phyloP scores from a whole-genome alignment of 2,113 vertebrate species.

The Campylorhamphus procurvoides region DNA sequence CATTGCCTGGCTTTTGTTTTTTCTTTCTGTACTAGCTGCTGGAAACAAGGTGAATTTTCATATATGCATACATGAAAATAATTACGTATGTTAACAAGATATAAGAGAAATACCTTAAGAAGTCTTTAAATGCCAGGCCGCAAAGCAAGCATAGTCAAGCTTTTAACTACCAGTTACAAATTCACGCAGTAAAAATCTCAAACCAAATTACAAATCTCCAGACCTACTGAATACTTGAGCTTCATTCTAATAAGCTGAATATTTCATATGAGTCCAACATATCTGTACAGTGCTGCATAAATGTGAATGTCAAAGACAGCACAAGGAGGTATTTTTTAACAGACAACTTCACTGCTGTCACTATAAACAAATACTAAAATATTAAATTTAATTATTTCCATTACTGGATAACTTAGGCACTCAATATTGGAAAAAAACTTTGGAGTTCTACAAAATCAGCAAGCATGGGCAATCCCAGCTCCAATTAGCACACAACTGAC shows the following conservation, averaged over 20 bases:
- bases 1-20: background rate
- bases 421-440: background rate
- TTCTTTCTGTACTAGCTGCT: conserved; percentile 25
- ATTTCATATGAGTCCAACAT: background rate
- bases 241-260: background rate
- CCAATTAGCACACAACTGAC: background rate
- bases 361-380: background rate
- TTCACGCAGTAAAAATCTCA: background rate
- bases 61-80: background rate
- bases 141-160: background rate
- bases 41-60: conserved; percentile 28
- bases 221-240: background rate
- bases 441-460: background rate
- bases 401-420: background rate
- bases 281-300: background rate
- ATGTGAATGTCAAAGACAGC: background rate
- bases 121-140: background rate
- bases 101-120: background rate
- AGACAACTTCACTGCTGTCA: background rate
- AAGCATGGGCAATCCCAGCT: background rate
- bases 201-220: background rate
- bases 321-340: background rate
- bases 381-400: background rate
- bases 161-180: background rate
- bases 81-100: background rate